Percentiles rank a stretch among this genome's conserved stretches.
Evolutionary conservation across 2,797 vertebrate species (phyloP).

Genomic region (Setipinna tenuifilis): DNA sequence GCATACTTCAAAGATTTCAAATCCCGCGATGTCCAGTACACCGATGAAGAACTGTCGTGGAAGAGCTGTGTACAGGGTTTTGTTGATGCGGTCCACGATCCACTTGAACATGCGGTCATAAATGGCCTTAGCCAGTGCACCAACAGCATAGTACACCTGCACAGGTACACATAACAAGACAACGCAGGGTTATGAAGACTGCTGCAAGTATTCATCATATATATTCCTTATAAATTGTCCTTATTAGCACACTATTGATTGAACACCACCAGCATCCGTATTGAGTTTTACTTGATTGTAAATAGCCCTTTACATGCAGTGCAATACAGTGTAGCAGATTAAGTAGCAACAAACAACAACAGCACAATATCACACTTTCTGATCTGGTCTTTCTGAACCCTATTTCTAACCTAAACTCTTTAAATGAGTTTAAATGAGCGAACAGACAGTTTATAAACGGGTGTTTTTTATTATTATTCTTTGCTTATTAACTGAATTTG

Average conservation of each 20-base stretch:
- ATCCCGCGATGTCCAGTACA: constrained; percentile 94
- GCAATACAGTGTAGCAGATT: neutral
- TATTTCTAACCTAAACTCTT: neutral
- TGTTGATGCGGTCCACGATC: constrained; percentile 91
- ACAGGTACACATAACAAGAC: constrained; percentile 24
- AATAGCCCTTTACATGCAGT: no score
- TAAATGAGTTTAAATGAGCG: neutral
- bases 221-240: neutral
- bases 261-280: no score
- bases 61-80: constrained; percentile 85
- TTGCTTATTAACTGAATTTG: neutral
- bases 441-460: neutral
- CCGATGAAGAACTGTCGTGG: constrained; percentile 92
- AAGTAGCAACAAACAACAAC: neutral
- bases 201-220: neutral
- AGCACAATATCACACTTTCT: neutral
- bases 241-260: neutral
- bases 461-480: neutral
- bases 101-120: constrained; percentile 95
- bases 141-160: constrained; percentile 87
- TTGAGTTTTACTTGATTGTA: no score
- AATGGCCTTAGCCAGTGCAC: constrained; percentile 90
- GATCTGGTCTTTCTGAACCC: neutral
- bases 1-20: constrained; percentile 91
- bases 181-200: neutral